phyloP scores from a whole-genome alignment of 1,140 invertebrate genomes.

The Saccostrea cuccullata region DNA sequence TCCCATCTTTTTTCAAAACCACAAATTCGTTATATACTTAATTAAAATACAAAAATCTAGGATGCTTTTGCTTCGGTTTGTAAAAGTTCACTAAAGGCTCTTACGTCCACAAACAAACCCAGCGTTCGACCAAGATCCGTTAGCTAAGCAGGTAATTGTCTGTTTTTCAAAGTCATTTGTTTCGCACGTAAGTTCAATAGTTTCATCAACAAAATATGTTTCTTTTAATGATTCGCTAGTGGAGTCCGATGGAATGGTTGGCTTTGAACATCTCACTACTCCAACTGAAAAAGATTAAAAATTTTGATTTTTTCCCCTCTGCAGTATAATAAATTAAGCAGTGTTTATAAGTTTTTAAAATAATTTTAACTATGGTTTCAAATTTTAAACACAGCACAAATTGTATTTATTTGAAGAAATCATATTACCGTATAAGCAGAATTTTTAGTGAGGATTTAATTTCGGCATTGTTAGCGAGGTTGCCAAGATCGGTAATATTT shows the following conservation, averaged over 20 bases:
- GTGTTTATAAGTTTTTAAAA: too few relatives aligned
- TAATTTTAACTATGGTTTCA: too few relatives aligned
- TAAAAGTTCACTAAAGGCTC: neutral
- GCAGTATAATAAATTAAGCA: too few relatives aligned
- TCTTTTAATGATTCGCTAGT: neutral
- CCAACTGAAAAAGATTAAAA: neutral
- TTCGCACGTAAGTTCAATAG: neutral
- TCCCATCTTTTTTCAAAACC: neutral
- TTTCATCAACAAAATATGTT: neutral
- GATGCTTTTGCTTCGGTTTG: neutral
- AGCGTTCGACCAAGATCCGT: neutral
- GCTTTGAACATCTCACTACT: neutral
- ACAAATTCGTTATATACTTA: neutral
- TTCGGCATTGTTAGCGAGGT: too few relatives aligned
- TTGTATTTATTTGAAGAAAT: too few relatives aligned
- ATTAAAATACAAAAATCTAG: neutral
- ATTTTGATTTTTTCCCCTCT: too few relatives aligned
- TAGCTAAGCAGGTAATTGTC: neutral
- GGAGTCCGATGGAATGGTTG: neutral
- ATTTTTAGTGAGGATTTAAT: too few relatives aligned
- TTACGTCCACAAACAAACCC: conserved; percentile 20
- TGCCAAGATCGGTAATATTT: too few relatives aligned
- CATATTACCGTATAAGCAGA: too few relatives aligned
- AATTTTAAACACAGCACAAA: too few relatives aligned
- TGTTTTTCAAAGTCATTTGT: neutral